These are phyloP conservation scores for Stenodema calcarata DNA, from an alignment of 2,888 invertebrate species.

Conservation along the genomic window DNA sequence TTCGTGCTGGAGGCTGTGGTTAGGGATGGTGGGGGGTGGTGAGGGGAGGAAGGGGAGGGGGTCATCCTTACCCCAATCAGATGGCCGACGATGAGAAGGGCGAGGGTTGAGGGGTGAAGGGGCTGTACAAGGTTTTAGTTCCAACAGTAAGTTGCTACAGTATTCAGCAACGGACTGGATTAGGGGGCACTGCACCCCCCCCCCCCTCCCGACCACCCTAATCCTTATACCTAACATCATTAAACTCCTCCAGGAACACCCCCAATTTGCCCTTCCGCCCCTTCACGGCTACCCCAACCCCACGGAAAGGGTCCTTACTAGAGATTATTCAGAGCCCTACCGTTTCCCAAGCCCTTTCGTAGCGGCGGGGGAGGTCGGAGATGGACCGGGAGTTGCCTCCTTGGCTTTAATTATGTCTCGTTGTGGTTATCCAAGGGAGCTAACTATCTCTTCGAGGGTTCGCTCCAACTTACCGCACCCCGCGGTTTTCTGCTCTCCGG, in stretches of 20 bases:
- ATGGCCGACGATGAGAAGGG: constrained; percentile 1
- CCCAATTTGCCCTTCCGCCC: not conserved
- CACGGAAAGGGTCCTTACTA: constrained; percentile 5
- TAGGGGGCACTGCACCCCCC: not conserved
- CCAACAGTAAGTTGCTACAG: constrained; percentile 28
- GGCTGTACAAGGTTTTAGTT: constrained; percentile 14
- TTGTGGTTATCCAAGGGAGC: constrained; percentile 44
- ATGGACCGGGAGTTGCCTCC: constrained; percentile 31
- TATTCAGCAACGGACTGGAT: constrained; percentile 32
- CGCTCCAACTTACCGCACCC: constrained; percentile 28
- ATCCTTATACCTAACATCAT: constrained; percentile 50
- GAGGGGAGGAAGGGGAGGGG: too few species aligned
- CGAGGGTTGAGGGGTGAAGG: too few species aligned
- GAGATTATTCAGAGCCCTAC: constrained; percentile 46
- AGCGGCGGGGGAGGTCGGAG: not conserved
- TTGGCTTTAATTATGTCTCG: constrained; percentile 52
- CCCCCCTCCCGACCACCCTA: not conserved
- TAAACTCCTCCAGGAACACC: constrained; percentile 43
- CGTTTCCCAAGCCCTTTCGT: not conserved
- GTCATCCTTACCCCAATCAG: constrained; percentile 14
- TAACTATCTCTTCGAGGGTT: constrained; percentile 44
- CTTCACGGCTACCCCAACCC: not conserved
- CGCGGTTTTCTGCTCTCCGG: constrained; percentile 17
- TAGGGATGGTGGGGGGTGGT: not conserved
- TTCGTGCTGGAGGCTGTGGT: not conserved